Evolutionary conservation across 2,888 invertebrate genomes (phyloP), one percentile per base, ranked within the genome.

Genomic region (Gibbula magus): DNA sequence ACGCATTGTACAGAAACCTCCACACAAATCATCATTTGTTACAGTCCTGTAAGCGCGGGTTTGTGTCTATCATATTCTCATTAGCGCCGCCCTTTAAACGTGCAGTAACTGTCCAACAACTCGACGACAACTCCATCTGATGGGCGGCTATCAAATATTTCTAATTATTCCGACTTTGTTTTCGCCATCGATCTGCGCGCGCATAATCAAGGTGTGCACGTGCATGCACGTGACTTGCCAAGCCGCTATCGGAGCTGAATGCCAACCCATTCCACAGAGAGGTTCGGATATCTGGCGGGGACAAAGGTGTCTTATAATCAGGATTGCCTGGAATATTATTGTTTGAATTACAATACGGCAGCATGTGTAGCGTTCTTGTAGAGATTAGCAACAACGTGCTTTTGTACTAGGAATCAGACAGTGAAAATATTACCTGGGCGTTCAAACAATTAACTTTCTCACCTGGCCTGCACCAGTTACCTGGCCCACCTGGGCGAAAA

Each of bases 241-340:
- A 29, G 13, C 61, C 61, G 29, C 18, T 29, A 61, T 61, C 29
- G 29, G 16, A 25, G 29, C 29, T 61, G 61, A 61, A n/a, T 61
- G 61, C 10, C 61, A 61, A 45, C 22, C 61, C 29, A 61, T 29
- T 29, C 61, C 61, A 61, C 29, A 25, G 16, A 61, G 61, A 29
- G 61, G 29, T 61, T 61, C 61, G 29, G 29, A 61, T 61, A 29
- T 25, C 61, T 61, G 25, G 3, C 25, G 2, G 29, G 61, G 25
- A 61, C 61, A 61, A 61, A 61, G 61, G 61, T 61, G 61, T 29
- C 22, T 61, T 61, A 16, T 61, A 61, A 61, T 61, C 61, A 61
- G 61, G 29, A 61, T 61, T 61, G 61, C 25, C n/a, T 61, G 16
- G 29, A 61, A 61, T 61, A 61, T 61, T 61, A 29, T 29, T 61